Percentiles rank a stretch among this genome's conserved stretches.
phyloP scores from a whole-genome alignment of 2,113 vertebrate genomes.

The Plestiodon gilberti region DNA sequence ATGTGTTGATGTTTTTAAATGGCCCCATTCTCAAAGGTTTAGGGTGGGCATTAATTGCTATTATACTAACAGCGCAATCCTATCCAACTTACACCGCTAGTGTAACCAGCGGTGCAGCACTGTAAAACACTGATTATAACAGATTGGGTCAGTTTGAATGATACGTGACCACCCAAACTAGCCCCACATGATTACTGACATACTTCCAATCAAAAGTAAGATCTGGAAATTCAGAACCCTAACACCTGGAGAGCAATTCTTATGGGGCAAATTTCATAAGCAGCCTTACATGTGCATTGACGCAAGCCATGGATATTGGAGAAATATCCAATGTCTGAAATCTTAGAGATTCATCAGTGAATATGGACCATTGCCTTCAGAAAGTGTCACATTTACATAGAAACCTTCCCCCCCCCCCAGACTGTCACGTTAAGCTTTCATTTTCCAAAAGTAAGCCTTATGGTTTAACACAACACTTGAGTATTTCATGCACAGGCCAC shows the following conservation, averaged over 20 bases:
- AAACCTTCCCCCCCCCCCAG: not conserved
- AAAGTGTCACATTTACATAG: not conserved
- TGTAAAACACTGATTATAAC: not conserved
- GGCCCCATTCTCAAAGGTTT: not conserved
- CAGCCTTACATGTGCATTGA: not conserved
- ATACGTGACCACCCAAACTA: no score
- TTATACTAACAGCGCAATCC: no score
- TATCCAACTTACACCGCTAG: no score
- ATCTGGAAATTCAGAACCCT: not conserved
- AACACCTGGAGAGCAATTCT: not conserved
- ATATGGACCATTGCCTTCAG: not conserved
- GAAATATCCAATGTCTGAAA: not conserved
- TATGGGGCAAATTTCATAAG: not conserved
- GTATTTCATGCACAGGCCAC: slow-evolving; percentile 24
- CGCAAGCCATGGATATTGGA: not conserved
- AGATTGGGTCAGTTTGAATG: no score
- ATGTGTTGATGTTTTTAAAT: not conserved
- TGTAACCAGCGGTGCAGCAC: no score
- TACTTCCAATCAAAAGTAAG: no score
- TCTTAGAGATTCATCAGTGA: not conserved
- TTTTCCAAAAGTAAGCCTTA: not conserved
- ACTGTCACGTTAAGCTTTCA: slow-evolving; percentile 18
- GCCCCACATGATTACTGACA: no score
- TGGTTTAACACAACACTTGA: slow-evolving; percentile 29
- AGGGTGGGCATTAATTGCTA: not conserved